These are phyloP conservation scores for Phaedon cochleariae DNA, from an alignment of 2,888 invertebrate genomes.

Conservation along the genomic window DNA sequence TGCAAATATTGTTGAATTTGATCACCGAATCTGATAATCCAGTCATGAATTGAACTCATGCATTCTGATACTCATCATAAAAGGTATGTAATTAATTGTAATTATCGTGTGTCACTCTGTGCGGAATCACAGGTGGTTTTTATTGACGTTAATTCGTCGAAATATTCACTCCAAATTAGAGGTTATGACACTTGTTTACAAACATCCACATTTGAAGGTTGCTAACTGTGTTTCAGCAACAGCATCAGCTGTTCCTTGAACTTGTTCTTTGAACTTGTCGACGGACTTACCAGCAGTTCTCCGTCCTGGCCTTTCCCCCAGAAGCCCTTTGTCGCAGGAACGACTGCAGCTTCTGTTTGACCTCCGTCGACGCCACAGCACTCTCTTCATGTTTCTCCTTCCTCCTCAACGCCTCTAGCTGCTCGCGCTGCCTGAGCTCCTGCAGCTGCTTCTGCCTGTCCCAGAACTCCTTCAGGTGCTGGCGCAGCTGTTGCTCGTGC, in stretches of 20 bases:
- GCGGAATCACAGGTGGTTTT: background rate
- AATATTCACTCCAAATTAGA: slow-evolving; percentile 5
- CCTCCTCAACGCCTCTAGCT: slow-evolving; percentile 86
- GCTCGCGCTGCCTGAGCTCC: slow-evolving; percentile 78
- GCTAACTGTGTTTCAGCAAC: background rate
- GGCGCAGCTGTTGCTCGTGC: slow-evolving; percentile 89
- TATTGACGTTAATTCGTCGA: background rate
- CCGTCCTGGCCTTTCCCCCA: slow-evolving; percentile 58
- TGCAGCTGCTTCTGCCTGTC: slow-evolving; percentile 89
- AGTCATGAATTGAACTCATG: background rate
- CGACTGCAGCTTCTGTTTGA: slow-evolving; percentile 94
- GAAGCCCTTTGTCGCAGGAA: slow-evolving; percentile 60
- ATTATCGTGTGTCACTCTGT: background rate
- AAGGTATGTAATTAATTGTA: too few species aligned
- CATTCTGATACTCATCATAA: too few species aligned
- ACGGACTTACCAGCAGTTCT: slow-evolving; percentile 60
- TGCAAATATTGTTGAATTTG: background rate
- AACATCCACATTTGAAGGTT: slow-evolving; percentile 20
- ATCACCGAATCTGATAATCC: background rate
- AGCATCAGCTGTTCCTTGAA: slow-evolving; percentile 35
- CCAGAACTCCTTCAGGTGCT: slow-evolving; percentile 91
- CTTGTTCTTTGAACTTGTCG: slow-evolving; percentile 21
- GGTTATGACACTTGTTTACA: slow-evolving; percentile 29
- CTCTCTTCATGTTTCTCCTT: slow-evolving; percentile 96
- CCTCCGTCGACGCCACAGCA: slow-evolving; percentile 95